Conservation (phyloP, 1,140 invertebrate species). For the Euwallacea similis region DNA sequence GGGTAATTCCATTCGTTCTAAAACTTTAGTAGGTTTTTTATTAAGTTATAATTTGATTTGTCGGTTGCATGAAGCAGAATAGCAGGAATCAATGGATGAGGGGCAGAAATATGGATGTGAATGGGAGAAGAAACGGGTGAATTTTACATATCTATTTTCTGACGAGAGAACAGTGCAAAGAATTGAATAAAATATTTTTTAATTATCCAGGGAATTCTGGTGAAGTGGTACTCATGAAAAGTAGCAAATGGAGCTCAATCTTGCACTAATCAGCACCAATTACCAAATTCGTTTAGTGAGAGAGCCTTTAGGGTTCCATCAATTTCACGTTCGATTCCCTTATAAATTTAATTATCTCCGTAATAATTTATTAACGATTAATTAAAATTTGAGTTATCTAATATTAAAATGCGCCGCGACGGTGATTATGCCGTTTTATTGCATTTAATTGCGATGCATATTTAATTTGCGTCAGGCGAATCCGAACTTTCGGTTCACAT, state of each 20-base stretch:
- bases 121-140: no score
- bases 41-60: no score
- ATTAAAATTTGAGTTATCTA: constrained; percentile 21
- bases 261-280: not conserved
- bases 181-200: no score
- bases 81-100: no score
- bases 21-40: no score
- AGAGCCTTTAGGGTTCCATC: not conserved
- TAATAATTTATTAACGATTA: constrained; percentile 26
- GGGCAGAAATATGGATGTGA: no score
- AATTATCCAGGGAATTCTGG: no score
- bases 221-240: no score
- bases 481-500: not conserved
- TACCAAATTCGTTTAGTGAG: constrained; percentile 10
- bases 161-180: no score
- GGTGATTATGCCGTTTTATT: constrained; percentile 13
- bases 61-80: no score
- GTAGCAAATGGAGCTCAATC: not conserved
- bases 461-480: constrained; percentile 5
- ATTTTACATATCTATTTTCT: no score
- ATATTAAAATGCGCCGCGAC: constrained; percentile 18
- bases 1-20: no score
- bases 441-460: constrained; percentile 8
- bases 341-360: constrained; percentile 17
- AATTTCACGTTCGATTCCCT: constrained; percentile 15